phyloP scores from a whole-genome alignment of 2,113 vertebrate species.

The Panurus biarmicus region DNA sequence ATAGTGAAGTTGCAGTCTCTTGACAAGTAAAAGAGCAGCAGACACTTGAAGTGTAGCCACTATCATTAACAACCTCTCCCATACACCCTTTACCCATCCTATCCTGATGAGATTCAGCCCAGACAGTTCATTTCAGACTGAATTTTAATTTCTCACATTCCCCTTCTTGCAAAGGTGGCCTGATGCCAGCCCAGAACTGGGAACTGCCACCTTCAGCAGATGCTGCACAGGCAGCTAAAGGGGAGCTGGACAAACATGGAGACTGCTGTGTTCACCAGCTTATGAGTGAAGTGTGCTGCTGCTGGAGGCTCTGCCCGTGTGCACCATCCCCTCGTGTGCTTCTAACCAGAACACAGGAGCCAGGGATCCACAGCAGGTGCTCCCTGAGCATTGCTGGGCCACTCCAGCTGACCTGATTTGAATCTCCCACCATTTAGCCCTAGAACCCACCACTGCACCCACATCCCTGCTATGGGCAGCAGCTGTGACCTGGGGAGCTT shows the following conservation, averaged over 20 bases:
- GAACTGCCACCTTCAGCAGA: background rate
- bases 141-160: background rate
- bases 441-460: background rate
- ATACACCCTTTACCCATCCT: background rate
- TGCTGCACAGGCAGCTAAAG: background rate
- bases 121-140: background rate
- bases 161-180: background rate
- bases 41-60: background rate
- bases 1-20: background rate
- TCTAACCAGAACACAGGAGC: background rate
- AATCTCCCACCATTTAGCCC: background rate
- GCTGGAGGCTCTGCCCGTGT: background rate
- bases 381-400: background rate
- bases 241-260: background rate
- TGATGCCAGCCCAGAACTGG: background rate
- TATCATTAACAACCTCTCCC: background rate
- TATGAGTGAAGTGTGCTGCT: background rate
- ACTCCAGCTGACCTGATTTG: background rate
- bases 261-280: background rate
- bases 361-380: background rate
- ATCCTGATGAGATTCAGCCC: background rate
- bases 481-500: background rate
- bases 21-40: background rate
- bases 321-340: background rate
- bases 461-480: background rate